Conservation (phyloP, 1,140 invertebrate species). For the Neodiprion pinetum region DNA sequence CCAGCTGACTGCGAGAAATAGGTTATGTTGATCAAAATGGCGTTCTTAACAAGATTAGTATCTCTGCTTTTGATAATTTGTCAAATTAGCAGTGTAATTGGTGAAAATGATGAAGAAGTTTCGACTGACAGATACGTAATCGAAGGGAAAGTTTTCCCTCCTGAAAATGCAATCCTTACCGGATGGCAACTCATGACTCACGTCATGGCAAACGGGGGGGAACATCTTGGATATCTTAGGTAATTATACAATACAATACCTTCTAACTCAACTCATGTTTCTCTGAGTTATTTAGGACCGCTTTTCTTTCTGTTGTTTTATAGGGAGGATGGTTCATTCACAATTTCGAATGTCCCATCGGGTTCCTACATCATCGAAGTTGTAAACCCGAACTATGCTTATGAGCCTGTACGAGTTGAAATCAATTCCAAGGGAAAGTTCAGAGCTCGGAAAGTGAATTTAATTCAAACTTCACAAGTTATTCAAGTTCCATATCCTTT, state of each 20-base stretch:
- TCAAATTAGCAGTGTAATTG: constrained; percentile 26
- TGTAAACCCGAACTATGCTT: constrained; percentile 87
- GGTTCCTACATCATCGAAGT: constrained; percentile 97
- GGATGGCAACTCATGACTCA: constrained; percentile 82
- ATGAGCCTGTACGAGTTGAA: constrained; percentile 92
- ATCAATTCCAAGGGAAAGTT: constrained; percentile 97
- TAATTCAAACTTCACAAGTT: constrained; percentile 89
- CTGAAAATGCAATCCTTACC: constrained; percentile 64
- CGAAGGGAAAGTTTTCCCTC: constrained; percentile 83
- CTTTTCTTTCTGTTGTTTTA: constrained; percentile 33
- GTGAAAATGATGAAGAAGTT: constrained; percentile 64
- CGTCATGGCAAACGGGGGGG: constrained; percentile 86
- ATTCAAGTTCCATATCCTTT: constrained; percentile 91
- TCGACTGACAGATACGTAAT: constrained; percentile 71
- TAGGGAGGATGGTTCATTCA: constrained; percentile 92
- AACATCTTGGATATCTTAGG: constrained; percentile 85
- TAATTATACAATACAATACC: constrained; percentile 38
- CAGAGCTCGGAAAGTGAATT: constrained; percentile 92
- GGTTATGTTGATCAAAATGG: background rate
- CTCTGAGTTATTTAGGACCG: background rate
- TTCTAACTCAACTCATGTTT: background rate
- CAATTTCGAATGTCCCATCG: constrained; percentile 86
- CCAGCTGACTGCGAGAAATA: background rate
- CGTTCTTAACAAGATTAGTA: background rate
- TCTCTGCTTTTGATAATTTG: background rate